A percentile compares a stretch with the other conserved stretches of the same genome.
Conservation (phyloP, 2,888 invertebrate genomes). For the Cephonodes hylas region DNA sequence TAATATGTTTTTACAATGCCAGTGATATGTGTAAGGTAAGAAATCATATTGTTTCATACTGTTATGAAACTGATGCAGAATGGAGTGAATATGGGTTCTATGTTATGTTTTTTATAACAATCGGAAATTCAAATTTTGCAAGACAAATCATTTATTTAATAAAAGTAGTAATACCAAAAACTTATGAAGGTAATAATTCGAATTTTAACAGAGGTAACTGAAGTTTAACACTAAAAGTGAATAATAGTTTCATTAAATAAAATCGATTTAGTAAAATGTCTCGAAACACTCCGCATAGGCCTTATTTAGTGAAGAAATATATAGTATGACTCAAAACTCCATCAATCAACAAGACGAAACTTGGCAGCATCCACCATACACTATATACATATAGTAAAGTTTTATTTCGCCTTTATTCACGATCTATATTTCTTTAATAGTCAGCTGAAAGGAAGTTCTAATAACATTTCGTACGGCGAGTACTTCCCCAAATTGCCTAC, state of each 20-base stretch:
- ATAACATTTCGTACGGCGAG: background rate
- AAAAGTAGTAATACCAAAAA: no score
- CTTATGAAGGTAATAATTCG: no score
- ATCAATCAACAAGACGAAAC: no score
- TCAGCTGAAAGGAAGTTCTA: background rate
- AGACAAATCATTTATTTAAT: background rate
- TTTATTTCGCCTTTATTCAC: background rate
- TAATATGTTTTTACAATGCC: slow-evolving; percentile 16
- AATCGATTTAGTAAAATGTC: no score
- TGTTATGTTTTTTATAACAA: background rate
- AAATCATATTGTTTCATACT: background rate
- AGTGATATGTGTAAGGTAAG: background rate
- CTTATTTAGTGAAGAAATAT: no score
- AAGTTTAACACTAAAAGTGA: no score
- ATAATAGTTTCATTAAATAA: no score
- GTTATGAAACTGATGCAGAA: background rate
- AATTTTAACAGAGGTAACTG: no score
- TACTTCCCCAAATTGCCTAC: background rate
- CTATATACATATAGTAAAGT: no score
- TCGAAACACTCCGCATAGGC: no score
- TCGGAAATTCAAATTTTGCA: background rate
- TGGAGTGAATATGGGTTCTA: background rate
- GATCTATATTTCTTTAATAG: background rate
- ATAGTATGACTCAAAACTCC: no score
- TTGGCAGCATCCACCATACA: no score